Conservation (phyloP, 2,113 vertebrate genomes). For the Amblyornis subalaris region DNA sequence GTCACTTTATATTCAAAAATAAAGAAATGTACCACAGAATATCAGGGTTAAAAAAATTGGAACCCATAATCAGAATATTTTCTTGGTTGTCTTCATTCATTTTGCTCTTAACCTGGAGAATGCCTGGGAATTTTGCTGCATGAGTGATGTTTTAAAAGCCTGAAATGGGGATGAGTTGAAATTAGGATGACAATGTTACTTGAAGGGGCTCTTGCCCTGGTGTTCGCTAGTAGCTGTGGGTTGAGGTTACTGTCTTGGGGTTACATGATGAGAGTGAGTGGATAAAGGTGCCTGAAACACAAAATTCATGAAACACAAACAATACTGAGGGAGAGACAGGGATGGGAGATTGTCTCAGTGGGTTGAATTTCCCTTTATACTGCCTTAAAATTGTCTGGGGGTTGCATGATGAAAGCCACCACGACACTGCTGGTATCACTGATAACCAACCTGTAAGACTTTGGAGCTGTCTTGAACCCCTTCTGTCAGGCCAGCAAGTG, state of each 20-base stretch:
- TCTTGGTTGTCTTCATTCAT: slow-evolving; percentile 27
- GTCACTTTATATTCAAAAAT: slow-evolving; percentile 86
- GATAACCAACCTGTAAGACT: background rate
- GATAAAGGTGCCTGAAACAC: background rate
- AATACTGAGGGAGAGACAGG: background rate
- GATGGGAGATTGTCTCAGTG: background rate
- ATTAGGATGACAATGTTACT: background rate
- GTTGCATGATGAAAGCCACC: background rate
- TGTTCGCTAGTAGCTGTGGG: background rate
- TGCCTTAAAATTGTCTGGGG: background rate
- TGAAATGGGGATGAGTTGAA: background rate
- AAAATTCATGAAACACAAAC: background rate
- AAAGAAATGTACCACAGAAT: slow-evolving; percentile 81
- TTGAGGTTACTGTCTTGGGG: background rate
- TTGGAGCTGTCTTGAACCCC: background rate
- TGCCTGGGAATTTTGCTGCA: background rate
- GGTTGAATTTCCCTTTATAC: background rate
- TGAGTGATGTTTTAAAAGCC: background rate
- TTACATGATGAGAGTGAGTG: background rate
- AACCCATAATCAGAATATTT: slow-evolving; percentile 59
- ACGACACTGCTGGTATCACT: background rate
- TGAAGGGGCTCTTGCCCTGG: background rate
- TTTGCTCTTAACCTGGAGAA: slow-evolving; percentile 28
- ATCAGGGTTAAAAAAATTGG: slow-evolving; percentile 72
- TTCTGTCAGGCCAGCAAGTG: background rate